Evolutionary conservation across 2,888 invertebrate species (phyloP), one percentile per base, ranked within the genome.

Genomic region (Hemaris fuciformis): DNA sequence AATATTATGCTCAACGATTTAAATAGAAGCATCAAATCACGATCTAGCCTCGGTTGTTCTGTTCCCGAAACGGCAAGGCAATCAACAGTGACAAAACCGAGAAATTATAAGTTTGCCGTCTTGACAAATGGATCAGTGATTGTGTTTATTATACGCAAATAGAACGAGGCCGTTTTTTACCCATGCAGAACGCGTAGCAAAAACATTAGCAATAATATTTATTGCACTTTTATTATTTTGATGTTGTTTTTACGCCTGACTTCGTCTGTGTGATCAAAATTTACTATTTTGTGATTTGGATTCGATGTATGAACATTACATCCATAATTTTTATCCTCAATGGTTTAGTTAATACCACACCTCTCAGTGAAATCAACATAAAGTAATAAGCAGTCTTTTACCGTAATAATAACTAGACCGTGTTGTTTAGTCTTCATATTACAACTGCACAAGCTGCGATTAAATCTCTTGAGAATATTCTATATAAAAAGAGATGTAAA

Each of bases 141-240:
- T 66, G 65, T 64, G 22, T 60, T 66, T 43, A 57, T 45, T 61
- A 18, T 18, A 56, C 46, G 38, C 18, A 62, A 64, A 62, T 71
- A 68, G 64, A 71, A 53, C 66, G 61, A 68, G 70, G 70, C 31
- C 62, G 45, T 64, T 65, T 64, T 65, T 66, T 59, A 27, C 10
- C 48, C 20, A 63, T 66, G 61, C 27, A 23, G 22, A 18, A 18
- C 31, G 27, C 3, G 27, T 18, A 31, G 31, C 4, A 31, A 31
- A 53, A 31, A 31, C 8, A 53, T 8, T 48, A 10, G 3, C 18
- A 18, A 53, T 18, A 18, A 53, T 10, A 53, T 53, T 53, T 53
- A 20, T 53, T 31, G 15, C 53, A 10, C 27, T 53, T 31, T 31
- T 31, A 53, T 10, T 25, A 27, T 15, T 31, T 18, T 18, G 8